phyloP scores from a whole-genome alignment of 2,888 invertebrate species.

The Drosophila subquinaria region DNA sequence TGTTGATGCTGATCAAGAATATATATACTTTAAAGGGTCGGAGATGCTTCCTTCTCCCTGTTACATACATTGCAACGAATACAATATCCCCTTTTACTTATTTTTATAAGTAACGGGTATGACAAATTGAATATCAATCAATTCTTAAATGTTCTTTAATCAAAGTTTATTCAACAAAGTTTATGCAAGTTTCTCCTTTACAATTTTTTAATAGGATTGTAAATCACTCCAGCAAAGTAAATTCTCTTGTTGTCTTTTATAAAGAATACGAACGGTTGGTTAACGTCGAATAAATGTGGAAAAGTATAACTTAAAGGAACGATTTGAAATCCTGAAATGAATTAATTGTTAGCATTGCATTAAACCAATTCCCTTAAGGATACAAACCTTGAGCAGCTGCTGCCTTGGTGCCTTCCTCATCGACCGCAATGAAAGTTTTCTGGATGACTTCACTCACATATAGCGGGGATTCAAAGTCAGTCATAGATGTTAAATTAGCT shows the following conservation, averaged over 20 bases:
- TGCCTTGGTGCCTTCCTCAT: background rate
- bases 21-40: no score
- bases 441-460: background rate
- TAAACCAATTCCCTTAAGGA: background rate
- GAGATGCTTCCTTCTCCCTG: no score
- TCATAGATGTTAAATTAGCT: background rate
- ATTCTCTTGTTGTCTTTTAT: background rate
- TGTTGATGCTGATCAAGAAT: no score
- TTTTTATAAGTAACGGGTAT: no score
- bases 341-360: background rate
- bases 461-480: background rate
- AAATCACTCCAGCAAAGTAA: background rate
- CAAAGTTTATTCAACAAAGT: no score
- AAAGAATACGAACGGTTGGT: background rate
- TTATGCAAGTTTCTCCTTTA: no score
- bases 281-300: background rate
- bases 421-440: background rate
- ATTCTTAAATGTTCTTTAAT: no score
- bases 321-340: background rate
- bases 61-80: no score
- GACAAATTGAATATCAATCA: no score
- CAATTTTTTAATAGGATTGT: background rate
- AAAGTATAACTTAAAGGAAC: no score
- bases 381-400: background rate
- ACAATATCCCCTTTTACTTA: no score